These are phyloP conservation scores for Harpagoxenus sublaevis DNA, from an alignment of 2,888 invertebrate genomes.

Conservation along the genomic window DNA sequence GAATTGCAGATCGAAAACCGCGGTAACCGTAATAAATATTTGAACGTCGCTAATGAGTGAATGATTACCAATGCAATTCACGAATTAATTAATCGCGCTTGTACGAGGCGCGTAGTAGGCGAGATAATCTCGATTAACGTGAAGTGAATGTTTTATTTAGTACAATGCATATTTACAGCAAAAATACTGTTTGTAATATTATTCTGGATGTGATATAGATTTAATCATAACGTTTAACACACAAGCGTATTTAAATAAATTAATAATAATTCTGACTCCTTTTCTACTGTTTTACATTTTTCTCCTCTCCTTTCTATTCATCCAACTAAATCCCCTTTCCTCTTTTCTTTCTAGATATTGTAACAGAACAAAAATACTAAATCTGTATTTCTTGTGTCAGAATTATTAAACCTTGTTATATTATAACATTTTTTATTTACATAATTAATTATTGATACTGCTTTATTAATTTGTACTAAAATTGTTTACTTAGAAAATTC, in stretches of 20 bases:
- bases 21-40: constrained; percentile 45
- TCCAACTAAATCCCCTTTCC: neutral
- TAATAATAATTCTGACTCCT: neutral
- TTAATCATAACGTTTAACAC: neutral
- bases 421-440: neutral
- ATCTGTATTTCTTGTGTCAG: neutral
- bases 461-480: neutral
- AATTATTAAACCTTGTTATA: neutral
- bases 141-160: constrained; percentile 22
- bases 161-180: neutral
- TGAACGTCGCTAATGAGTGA: constrained; percentile 53
- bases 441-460: neutral
- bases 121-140: constrained; percentile 39
- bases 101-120: neutral
- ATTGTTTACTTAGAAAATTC: neutral
- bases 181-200: constrained; percentile 11
- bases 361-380: neutral
- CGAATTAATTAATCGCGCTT: constrained; percentile 46
- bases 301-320: neutral
- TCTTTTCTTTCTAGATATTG: neutral
- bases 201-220: neutral
- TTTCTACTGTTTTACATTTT: neutral
- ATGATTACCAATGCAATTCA: constrained; percentile 48
- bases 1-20: constrained; percentile 34
- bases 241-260: neutral